These are phyloP conservation scores for Augochlorella aurata DNA, from an alignment of 2,888 invertebrate genomes.

Conservation along the genomic window DNA sequence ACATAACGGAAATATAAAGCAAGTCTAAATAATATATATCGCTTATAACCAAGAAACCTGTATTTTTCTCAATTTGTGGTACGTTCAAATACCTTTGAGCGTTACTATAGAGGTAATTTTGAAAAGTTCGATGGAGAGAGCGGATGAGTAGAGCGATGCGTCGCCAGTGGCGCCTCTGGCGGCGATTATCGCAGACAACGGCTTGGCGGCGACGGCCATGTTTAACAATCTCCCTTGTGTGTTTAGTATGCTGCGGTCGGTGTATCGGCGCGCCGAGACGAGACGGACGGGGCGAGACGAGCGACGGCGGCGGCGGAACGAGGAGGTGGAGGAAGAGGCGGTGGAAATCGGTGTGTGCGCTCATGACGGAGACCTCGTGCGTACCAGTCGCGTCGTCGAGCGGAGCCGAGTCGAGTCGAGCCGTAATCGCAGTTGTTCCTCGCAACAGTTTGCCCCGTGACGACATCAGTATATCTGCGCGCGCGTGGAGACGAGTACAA, in stretches of 20 bases:
- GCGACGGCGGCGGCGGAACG: conserved; percentile 59
- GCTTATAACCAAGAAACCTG: no score
- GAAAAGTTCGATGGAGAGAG: not conserved
- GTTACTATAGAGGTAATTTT: conserved; percentile 2
- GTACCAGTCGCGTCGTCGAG: conserved; percentile 70
- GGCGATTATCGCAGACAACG: conserved; percentile 44
- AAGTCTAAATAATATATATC: no score
- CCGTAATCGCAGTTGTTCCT: conserved; percentile 39
- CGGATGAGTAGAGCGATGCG: not conserved
- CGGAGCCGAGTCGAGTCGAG: conserved; percentile 60
- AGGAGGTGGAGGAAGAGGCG: conserved; percentile 61
- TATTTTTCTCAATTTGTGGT: no score
- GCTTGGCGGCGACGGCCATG: conserved; percentile 71
- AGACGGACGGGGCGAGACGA: conserved; percentile 56
- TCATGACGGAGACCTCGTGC: conserved; percentile 73
- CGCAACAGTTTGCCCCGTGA: conserved; percentile 60
- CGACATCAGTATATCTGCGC: conserved; percentile 54
- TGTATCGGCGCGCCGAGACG: conserved; percentile 71
- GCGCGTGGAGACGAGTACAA: conserved; percentile 44
- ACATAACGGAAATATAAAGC: no score
- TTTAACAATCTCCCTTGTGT: conserved; percentile 75
- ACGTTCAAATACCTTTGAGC: no score
- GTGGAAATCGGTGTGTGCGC: conserved; percentile 66
- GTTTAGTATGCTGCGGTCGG: conserved; percentile 77
- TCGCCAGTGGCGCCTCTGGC: conserved; percentile 35